These are phyloP conservation scores for Macropodus opercularis DNA, from an alignment of 2,797 vertebrate genomes.

Conservation along the genomic window DNA sequence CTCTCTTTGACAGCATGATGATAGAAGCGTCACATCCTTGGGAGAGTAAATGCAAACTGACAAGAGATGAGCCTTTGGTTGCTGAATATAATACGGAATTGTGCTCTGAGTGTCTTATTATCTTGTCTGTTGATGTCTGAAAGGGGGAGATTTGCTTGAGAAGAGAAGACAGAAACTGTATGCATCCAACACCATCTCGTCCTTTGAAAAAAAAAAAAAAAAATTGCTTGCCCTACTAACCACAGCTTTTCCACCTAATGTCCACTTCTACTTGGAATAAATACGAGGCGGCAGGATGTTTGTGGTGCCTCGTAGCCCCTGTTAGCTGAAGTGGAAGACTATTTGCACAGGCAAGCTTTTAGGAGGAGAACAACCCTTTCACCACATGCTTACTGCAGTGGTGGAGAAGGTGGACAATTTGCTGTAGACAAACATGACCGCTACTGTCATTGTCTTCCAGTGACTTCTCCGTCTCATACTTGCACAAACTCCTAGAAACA, in stretches of 20 bases:
- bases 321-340: conserved; percentile 94
- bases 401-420: conserved; percentile 71
- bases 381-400: conserved; percentile 48
- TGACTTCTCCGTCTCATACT: conserved; percentile 47
- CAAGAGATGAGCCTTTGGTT: conserved; percentile 99
- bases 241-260: conserved; percentile 98
- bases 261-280: conserved; percentile 98
- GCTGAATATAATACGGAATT: conserved; percentile 99
- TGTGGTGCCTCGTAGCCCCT: conserved; percentile 89
- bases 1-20: conserved; percentile 99
- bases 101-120: conserved; percentile 99
- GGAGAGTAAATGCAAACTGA: conserved; percentile 99
- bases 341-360: conserved; percentile 90
- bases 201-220: conserved; percentile 75
- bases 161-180: conserved; percentile 92
- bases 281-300: conserved; percentile 92
- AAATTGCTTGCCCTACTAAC: conserved; percentile 98
- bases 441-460: conserved; percentile 68
- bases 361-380: conserved; percentile 76
- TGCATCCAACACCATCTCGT: conserved; percentile 89
- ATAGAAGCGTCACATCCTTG: conserved; percentile 99
- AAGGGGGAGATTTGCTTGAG: conserved; percentile 95
- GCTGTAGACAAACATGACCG: conserved; percentile 74
- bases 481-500: conserved; percentile 35
- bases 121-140: conserved; percentile 99